Evolutionary conservation across 2,888 invertebrate species (phyloP).

Genomic region (Sisyra terminalis): DNA sequence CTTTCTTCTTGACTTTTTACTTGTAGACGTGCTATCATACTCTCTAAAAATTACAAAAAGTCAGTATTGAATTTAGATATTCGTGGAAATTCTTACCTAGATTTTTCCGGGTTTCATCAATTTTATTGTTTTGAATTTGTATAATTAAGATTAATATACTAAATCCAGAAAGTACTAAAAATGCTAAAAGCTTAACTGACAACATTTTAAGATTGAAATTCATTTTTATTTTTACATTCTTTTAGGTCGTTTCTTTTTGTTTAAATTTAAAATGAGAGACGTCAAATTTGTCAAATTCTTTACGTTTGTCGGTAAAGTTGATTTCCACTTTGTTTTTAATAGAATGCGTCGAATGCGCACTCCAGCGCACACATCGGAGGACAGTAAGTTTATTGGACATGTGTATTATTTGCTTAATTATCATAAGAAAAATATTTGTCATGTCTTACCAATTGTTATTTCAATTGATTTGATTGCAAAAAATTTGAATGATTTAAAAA

Average conservation of each 20-base stretch:
- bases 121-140: constrained; percentile 22
- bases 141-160: constrained; percentile 23
- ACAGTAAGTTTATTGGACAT: too few relatives aligned
- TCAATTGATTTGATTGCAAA: too few relatives aligned
- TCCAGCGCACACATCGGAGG: too few relatives aligned
- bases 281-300: background rate
- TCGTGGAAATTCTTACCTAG: constrained; percentile 21
- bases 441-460: too few relatives aligned
- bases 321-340: too few relatives aligned
- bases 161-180: constrained; percentile 19
- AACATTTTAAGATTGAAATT: constrained; percentile 3
- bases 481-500: too few relatives aligned
- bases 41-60: constrained; percentile 18
- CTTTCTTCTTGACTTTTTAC: constrained; percentile 16
- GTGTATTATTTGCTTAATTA: too few relatives aligned
- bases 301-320: too few relatives aligned
- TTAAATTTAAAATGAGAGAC: background rate
- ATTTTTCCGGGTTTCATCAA: constrained; percentile 23
- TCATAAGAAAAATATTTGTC: too few relatives aligned
- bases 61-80: background rate
- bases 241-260: background rate
- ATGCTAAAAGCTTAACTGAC: constrained; percentile 13
- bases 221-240: background rate
- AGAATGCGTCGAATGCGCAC: too few relatives aligned
- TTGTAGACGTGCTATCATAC: constrained; percentile 20